Evolutionary conservation across 2,797 vertebrate species (phyloP).

Genomic region (Gymnoscopelus microlampas): DNA sequence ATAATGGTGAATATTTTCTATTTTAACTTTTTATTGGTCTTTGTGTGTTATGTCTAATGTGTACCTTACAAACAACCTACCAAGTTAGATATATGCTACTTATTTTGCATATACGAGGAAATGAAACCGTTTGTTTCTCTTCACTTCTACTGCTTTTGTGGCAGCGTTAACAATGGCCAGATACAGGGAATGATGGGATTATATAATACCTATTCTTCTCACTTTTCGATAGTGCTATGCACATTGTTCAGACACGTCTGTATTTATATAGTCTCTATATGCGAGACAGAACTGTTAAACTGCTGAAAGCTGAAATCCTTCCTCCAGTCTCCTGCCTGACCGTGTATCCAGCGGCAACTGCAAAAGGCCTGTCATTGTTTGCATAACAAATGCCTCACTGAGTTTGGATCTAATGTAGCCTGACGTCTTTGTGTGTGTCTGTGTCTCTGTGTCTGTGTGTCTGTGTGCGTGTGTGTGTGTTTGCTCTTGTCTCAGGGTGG

Average conservation of each 20-base stretch:
- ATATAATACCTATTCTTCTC: conserved; percentile 1
- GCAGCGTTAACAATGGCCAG: neutral
- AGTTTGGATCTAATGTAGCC: conserved; percentile 72
- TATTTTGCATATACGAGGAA: neutral
- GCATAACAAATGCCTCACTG: conserved; percentile 70
- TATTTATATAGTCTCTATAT: conserved; percentile 14
- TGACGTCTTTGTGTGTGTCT: conserved; percentile 57
- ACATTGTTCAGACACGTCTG: conserved; percentile 9
- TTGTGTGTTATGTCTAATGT: too few relatives aligned
- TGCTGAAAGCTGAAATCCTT: conserved; percentile 38
- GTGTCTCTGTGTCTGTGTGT: conserved; percentile 13
- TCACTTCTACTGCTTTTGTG: neutral
- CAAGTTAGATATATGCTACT: too few relatives aligned
- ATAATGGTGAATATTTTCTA: too few relatives aligned
- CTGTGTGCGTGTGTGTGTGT: conserved; percentile 64
- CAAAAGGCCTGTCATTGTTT: conserved; percentile 67
- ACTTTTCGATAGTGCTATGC: conserved; percentile 5
- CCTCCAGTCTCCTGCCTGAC: conserved; percentile 39
- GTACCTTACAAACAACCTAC: too few relatives aligned
- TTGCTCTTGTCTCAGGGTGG: conserved; percentile 72
- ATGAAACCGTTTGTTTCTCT: neutral
- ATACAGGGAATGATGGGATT: neutral
- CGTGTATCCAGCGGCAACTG: conserved; percentile 35
- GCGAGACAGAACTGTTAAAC: conserved; percentile 15
- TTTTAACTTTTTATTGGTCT: too few relatives aligned